These are phyloP conservation scores for Norana najaformis DNA, from an alignment of 2,888 invertebrate species.

Conservation along the genomic window DNA sequence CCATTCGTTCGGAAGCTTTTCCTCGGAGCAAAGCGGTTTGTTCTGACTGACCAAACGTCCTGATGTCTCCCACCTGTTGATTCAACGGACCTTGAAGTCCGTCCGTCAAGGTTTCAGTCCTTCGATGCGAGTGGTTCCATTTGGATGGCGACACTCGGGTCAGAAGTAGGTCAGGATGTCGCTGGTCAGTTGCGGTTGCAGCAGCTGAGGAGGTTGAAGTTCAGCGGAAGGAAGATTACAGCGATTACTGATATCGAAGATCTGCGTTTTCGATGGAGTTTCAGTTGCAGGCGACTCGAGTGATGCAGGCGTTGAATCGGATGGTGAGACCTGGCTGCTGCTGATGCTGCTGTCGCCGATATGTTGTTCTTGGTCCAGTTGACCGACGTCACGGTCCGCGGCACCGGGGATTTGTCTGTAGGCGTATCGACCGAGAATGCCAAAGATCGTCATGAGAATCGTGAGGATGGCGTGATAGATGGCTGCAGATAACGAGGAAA, in stretches of 20 bases:
- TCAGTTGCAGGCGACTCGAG: neutral
- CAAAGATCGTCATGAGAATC: neutral
- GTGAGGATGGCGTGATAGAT: neutral
- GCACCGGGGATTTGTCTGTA: neutral
- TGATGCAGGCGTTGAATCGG: neutral
- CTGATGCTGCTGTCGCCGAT: no score
- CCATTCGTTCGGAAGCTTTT: no score
- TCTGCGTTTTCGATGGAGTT: neutral
- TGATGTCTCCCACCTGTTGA: no score
- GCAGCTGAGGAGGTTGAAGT: neutral
- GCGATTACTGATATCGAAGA: neutral
- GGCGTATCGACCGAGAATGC: slow-evolving; percentile 18
- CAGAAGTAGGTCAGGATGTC: neutral
- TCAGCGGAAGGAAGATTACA: no score
- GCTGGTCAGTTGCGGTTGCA: neutral
- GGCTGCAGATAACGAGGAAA: neutral
- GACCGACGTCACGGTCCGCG: neutral
- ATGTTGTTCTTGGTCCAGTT: neutral
- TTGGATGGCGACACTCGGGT: neutral
- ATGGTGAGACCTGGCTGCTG: neutral
- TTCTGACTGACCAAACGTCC: no score
- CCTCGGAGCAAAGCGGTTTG: no score
- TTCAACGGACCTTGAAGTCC: no score
- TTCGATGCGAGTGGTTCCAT: no score
- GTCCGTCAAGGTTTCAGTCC: no score